Percentiles rank a stretch among this genome's conserved stretches.
Evolutionary conservation across 2,888 invertebrate species (phyloP).

Genomic region (Melanophora roralis): DNA sequence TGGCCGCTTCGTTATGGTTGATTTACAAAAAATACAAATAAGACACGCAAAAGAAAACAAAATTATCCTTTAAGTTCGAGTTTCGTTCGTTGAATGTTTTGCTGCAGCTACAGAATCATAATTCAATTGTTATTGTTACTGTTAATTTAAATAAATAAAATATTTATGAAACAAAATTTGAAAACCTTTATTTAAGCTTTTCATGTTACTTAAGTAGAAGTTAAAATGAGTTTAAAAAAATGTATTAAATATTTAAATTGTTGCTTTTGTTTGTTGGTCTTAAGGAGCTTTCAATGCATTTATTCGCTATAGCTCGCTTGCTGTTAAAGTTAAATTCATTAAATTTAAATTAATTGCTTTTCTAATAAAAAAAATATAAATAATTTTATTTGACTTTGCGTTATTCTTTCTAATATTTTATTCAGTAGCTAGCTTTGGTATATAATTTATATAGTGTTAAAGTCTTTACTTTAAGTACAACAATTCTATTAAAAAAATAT

Average conservation of each 20-base stretch:
- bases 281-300: slow-evolving; percentile 12
- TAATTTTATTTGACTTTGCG: too few species aligned
- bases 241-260: background rate
- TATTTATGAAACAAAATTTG: background rate
- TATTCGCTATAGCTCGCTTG: slow-evolving; percentile 12
- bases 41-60: background rate
- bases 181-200: too few species aligned
- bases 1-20: slow-evolving; percentile 16
- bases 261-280: slow-evolving; percentile 38
- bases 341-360: background rate
- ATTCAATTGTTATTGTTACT: slow-evolving; percentile 18
- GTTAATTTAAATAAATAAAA: slow-evolving; percentile 4
- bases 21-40: slow-evolving; percentile 5
- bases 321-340: slow-evolving; percentile 6
- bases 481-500: too few species aligned
- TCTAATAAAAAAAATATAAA: too few species aligned
- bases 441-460: too few species aligned
- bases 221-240: background rate
- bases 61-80: background rate
- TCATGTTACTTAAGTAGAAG: too few species aligned
- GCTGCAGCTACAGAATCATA: slow-evolving; percentile 30
- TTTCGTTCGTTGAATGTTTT: slow-evolving; percentile 34
- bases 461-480: too few species aligned
- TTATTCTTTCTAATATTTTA: too few species aligned
- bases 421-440: too few species aligned